Percentiles rank a stretch among this genome's conserved stretches.
These are phyloP conservation scores for Ptilonorhynchus violaceus DNA, from an alignment of 2,113 vertebrate genomes.

Conservation along the genomic window DNA sequence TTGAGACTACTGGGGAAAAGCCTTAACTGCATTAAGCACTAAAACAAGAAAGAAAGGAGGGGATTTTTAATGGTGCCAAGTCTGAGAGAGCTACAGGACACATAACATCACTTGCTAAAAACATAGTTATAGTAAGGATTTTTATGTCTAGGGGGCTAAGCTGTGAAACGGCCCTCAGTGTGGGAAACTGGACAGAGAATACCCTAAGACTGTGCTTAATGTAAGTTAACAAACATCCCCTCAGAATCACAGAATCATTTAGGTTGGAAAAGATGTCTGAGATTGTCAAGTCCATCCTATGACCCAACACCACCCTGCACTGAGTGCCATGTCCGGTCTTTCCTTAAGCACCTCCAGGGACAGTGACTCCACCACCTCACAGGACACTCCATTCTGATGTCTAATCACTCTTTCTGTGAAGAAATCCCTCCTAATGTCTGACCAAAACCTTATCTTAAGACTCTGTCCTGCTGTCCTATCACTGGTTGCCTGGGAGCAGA, in stretches of 20 bases:
- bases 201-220: background rate
- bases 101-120: background rate
- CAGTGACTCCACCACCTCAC: background rate
- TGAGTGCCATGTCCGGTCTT: background rate
- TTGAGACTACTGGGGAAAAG: background rate
- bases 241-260: background rate
- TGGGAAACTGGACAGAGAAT: background rate
- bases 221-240: background rate
- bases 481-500: background rate
- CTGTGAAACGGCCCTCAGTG: background rate
- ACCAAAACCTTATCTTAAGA: background rate
- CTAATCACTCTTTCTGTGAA: background rate
- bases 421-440: background rate
- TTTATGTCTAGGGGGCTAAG: background rate
- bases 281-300: background rate
- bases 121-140: fast-evolving
- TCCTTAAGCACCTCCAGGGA: background rate
- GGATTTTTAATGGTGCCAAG: background rate
- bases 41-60: background rate
- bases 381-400: too few species aligned
- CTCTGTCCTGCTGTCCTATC: background rate
- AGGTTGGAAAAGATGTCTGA: background rate
- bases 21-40: background rate
- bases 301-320: background rate
- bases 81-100: background rate